Percentiles rank a stretch among this genome's conserved stretches.
These are phyloP conservation scores for Reinhardtius hippoglossoides DNA, from an alignment of 2,113 vertebrate species.

Conservation along the genomic window DNA sequence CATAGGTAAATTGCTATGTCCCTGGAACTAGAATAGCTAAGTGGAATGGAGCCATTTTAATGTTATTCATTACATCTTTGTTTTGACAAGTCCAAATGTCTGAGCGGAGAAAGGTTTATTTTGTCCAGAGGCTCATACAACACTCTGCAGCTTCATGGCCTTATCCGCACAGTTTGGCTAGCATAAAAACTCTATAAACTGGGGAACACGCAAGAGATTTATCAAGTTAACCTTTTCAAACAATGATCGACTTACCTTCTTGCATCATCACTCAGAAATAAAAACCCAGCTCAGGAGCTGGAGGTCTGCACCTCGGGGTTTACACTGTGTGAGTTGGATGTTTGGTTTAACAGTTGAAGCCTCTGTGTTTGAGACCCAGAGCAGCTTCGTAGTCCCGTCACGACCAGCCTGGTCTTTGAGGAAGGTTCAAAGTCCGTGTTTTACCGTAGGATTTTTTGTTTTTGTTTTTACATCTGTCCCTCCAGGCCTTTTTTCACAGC, in stretches of 20 bases:
- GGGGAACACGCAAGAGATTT: neutral
- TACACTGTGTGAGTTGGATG: neutral
- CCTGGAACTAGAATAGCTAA: neutral
- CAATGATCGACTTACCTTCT: neutral
- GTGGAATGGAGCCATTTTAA: conserved; percentile 22
- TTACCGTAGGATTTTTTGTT: neutral
- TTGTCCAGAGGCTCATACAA: neutral
- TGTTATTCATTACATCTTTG: conserved; percentile 34
- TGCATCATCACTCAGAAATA: neutral
- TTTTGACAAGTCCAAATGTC: conserved; percentile 42
- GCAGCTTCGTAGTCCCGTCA: neutral
- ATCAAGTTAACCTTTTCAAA: conserved; percentile 1
- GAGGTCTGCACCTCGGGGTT: neutral
- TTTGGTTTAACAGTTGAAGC: neutral
- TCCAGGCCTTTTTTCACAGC: neutral
- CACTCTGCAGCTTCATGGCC: neutral
- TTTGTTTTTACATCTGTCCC: neutral
- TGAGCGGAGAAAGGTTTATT: neutral
- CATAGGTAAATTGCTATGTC: neutral
- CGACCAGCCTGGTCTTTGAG: neutral
- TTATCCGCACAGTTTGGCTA: neutral
- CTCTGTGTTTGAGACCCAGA: neutral
- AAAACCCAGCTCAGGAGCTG: neutral
- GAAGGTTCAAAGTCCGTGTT: neutral
- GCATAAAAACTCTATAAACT: neutral